phyloP scores from a whole-genome alignment of 2,113 vertebrate species.

The Chlorodrepanis virens region DNA sequence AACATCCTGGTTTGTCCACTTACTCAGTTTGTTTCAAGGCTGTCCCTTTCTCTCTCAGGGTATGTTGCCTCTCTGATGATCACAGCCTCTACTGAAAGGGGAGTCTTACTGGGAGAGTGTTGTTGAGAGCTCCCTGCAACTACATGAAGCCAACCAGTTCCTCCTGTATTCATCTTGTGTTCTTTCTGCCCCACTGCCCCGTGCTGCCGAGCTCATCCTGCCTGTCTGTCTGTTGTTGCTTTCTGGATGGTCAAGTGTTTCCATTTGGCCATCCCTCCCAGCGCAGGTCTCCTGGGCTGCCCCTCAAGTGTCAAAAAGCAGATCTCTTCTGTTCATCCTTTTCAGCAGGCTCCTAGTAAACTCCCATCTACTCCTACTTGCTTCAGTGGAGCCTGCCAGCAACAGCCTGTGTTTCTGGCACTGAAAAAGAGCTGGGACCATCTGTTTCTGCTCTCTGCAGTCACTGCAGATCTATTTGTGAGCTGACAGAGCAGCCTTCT shows the following conservation, averaged over 20 bases:
- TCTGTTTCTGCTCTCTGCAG: constrained; percentile 18
- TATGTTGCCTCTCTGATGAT: background rate
- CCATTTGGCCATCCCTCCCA: background rate
- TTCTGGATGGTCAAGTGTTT: background rate
- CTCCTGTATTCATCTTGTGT: background rate
- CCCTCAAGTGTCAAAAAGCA: background rate
- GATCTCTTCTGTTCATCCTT: background rate
- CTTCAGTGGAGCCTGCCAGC: background rate
- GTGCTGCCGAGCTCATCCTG: background rate
- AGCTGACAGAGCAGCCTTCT: background rate
- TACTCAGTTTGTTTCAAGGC: background rate
- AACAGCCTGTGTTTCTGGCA: background rate
- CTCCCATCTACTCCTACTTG: background rate
- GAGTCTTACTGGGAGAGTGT: background rate
- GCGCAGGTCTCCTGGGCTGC: background rate
- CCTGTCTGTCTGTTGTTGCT: background rate
- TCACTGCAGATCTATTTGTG: background rate
- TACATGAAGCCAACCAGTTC: background rate
- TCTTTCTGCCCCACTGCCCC: background rate
- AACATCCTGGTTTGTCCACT: background rate
- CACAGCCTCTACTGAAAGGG: background rate
- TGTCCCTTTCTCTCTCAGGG: background rate
- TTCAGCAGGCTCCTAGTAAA: background rate
- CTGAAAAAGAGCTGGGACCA: background rate
- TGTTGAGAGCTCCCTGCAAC: background rate